Percentiles rank a stretch among this genome's conserved stretches.
phyloP scores from a whole-genome alignment of 2,113 vertebrate species.

The Globicephala melas region DNA sequence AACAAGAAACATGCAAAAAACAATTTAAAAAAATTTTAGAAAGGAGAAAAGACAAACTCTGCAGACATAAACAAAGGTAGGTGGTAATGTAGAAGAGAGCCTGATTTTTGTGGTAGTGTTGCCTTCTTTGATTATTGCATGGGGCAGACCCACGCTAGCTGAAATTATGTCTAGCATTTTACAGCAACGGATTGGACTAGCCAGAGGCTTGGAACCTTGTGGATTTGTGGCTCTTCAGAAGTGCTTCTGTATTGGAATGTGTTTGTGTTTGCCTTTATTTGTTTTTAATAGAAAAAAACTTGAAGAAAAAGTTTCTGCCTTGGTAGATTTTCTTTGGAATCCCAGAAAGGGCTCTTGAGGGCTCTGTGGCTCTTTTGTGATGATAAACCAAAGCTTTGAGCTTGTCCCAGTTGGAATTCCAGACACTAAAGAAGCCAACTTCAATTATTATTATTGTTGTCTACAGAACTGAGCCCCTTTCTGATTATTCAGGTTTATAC shows the following conservation, averaged over 20 bases:
- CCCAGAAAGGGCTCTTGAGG: constrained; percentile 68
- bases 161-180: constrained; percentile 62
- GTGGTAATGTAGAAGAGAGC: neutral
- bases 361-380: constrained; percentile 72
- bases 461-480: constrained; percentile 61
- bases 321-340: constrained; percentile 74
- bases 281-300: constrained; percentile 73
- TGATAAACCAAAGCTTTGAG: constrained; percentile 73
- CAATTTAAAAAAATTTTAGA: neutral
- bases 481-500: constrained; percentile 72
- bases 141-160: neutral
- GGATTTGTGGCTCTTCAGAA: constrained; percentile 77
- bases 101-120: neutral
- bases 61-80: constrained; percentile 42
- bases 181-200: constrained; percentile 55
- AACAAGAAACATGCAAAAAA: neutral
- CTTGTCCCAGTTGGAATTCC: constrained; percentile 70
- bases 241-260: constrained; percentile 76
- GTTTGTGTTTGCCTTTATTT: constrained; percentile 77
- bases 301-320: constrained; percentile 67
- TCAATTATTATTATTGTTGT: constrained; percentile 76
- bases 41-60: neutral
- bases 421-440: constrained; percentile 71
- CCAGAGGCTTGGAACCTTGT: constrained; percentile 73
- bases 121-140: constrained; percentile 46